Conservation (phyloP, 2,888 invertebrate genomes). For the Lordiphosa fenestrarum region DNA sequence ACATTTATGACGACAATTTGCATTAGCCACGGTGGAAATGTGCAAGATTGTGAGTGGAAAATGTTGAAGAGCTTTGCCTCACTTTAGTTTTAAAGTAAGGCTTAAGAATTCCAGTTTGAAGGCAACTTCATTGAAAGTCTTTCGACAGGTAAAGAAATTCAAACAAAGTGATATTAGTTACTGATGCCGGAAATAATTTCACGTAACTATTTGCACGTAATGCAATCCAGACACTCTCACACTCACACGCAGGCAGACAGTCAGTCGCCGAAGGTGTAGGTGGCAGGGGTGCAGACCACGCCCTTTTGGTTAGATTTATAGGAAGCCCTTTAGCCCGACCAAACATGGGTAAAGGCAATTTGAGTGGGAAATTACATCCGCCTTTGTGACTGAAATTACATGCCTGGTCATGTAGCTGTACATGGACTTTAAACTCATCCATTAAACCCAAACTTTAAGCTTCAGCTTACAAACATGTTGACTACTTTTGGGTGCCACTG, state of each 20-base stretch:
- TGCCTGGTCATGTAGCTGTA: conserved; percentile 1
- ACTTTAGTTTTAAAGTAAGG: conserved; percentile 7
- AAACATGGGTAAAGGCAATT: conserved; percentile 52
- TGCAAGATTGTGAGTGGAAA: conserved; percentile 28
- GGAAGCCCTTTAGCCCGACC: conserved; percentile 35
- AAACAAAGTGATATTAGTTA: conserved; percentile 58
- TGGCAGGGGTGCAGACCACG: conserved; percentile 8
- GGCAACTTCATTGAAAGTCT: conserved; percentile 56
- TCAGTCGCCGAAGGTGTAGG: conserved; percentile 2
- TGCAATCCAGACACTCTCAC: conserved; percentile 4
- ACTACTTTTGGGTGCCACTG: neutral
- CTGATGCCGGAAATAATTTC: conserved; percentile 67
- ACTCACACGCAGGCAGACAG: conserved; percentile 21
- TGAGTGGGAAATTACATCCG: conserved; percentile 58
- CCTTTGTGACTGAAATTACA: conserved; percentile 23
- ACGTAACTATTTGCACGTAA: conserved; percentile 69
- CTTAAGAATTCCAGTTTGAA: conserved; percentile 18
- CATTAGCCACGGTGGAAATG: conserved; percentile 41
- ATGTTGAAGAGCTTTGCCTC: neutral
- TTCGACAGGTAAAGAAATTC: conserved; percentile 39
- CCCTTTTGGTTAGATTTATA: conserved; percentile 53
- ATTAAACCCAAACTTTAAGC: conserved; percentile 1
- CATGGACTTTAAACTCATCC: neutral
- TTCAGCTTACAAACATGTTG: neutral
- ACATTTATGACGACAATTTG: conserved; percentile 71